Conservation (phyloP, 2,113 vertebrate species). For the Halcyon senegalensis region DNA sequence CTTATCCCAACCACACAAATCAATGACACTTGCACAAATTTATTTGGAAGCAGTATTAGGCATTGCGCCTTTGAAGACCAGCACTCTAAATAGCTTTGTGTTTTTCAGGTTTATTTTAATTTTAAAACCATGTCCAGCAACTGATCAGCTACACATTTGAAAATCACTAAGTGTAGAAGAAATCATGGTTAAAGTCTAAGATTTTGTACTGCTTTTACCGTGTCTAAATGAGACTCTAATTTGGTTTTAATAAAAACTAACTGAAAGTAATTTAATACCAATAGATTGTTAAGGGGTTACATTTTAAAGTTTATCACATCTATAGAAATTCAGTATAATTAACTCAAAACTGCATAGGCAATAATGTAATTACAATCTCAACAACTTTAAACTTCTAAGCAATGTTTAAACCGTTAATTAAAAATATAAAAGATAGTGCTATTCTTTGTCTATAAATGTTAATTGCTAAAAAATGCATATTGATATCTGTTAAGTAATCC, state of each 20-base stretch:
- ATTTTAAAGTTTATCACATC: slow-evolving; percentile 74
- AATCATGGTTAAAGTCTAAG: slow-evolving; percentile 11
- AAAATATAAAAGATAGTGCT: slow-evolving; percentile 67
- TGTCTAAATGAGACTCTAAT: slow-evolving; percentile 67
- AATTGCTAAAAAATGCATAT: slow-evolving; percentile 64
- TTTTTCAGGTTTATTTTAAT: not conserved
- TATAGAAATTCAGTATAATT: slow-evolving; percentile 75
- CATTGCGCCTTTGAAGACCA: fast-evolving
- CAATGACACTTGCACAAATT: not conserved
- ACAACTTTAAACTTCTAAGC: slow-evolving; percentile 69
- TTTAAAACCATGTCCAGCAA: slow-evolving; percentile 26
- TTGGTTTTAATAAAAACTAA: slow-evolving; percentile 78
- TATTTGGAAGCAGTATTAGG: fast-evolving
- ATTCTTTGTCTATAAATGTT: slow-evolving; percentile 53
- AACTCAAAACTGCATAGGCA: slow-evolving; percentile 70
- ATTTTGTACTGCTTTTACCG: slow-evolving; percentile 37
- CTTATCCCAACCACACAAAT: not conserved
- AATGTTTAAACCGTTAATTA: slow-evolving; percentile 79
- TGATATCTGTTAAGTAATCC: slow-evolving; percentile 52
- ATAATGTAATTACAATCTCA: slow-evolving; percentile 75
- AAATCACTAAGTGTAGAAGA: slow-evolving; percentile 32
- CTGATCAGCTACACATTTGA: slow-evolving; percentile 36
- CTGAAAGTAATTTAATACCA: slow-evolving; percentile 74
- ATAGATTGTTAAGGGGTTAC: slow-evolving; percentile 76
- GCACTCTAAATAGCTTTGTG: not conserved